phyloP scores from a whole-genome alignment of 2,797 vertebrate species.

The Acomys russatus region DNA sequence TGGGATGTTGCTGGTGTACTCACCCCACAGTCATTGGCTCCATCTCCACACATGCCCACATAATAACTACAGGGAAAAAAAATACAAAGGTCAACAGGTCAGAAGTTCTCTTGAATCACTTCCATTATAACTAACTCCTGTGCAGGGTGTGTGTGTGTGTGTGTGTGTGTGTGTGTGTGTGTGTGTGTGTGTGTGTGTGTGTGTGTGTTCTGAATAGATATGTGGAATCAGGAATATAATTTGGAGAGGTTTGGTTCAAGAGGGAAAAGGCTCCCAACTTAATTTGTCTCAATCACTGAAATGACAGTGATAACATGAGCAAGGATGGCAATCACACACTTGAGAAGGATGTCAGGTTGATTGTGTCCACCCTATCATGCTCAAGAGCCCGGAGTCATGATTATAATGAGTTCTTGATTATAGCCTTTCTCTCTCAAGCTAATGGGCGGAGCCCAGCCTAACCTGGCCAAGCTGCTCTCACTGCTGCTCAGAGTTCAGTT shows the following conservation, averaged over 20 bases:
- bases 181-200: background rate
- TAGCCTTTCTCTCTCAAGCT: background rate
- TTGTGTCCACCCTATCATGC: background rate
- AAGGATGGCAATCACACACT: background rate
- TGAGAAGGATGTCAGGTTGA: conserved; percentile 28
- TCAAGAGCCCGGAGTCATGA: background rate
- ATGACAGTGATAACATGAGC: background rate
- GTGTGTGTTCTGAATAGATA: background rate
- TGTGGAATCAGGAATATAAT: background rate
- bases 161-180: background rate
- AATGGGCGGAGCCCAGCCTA: background rate
- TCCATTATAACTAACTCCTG: background rate
- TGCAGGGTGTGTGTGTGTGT: background rate
- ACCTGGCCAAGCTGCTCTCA: background rate
- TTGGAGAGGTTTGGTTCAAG: background rate
- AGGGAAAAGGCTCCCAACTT: background rate
- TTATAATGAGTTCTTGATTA: background rate
- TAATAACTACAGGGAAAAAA: conserved; percentile 84
- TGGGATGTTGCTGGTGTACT: conserved; percentile 7
- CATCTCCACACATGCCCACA: conserved; percentile 89
- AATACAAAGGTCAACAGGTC: conserved; percentile 4
- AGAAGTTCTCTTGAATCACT: background rate
- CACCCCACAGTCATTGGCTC: conserved; percentile 89
- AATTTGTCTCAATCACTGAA: conserved; percentile 54
- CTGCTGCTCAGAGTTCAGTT: background rate